These are phyloP conservation scores for Boloria euphrosyne DNA, from an alignment of 2,888 invertebrate species.

Conservation along the genomic window DNA sequence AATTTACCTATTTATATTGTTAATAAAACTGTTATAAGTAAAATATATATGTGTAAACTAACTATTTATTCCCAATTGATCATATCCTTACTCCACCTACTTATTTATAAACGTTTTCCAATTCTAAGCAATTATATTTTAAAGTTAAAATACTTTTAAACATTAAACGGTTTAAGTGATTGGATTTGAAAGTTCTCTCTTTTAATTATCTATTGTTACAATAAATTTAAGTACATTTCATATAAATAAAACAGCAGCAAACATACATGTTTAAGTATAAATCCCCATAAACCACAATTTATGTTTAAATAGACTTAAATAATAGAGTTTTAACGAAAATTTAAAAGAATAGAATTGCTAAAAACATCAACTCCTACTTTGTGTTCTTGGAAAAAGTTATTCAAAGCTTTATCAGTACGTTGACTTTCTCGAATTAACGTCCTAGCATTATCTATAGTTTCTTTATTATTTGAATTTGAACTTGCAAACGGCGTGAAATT, in stretches of 20 bases:
- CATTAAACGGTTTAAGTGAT: too few species aligned
- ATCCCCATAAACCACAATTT: too few species aligned
- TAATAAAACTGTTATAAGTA: constrained; percentile 80
- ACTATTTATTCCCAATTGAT: not conserved
- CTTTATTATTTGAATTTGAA: constrained; percentile 37
- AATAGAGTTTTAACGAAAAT: constrained; percentile 29
- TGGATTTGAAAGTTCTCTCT: too few species aligned
- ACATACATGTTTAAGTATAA: too few species aligned
- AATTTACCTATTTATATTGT: constrained; percentile 81
- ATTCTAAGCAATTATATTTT: too few species aligned
- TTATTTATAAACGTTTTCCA: too few species aligned
- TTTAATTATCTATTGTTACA: too few species aligned
- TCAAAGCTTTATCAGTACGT: constrained; percentile 44
- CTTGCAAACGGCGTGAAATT: constrained; percentile 30
- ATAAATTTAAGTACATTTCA: too few species aligned
- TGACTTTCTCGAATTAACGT: constrained; percentile 52
- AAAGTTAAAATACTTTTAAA: too few species aligned
- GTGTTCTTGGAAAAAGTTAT: constrained; percentile 42
- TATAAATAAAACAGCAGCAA: too few species aligned
- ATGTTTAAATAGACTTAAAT: too few species aligned
- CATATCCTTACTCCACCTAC: not conserved
- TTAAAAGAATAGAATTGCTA: constrained; percentile 44
- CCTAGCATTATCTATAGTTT: constrained; percentile 47
- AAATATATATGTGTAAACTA: constrained; percentile 54
- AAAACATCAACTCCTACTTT: constrained; percentile 43